phyloP scores from a whole-genome alignment of 2,113 vertebrate genomes.

The Rostratula benghalensis region DNA sequence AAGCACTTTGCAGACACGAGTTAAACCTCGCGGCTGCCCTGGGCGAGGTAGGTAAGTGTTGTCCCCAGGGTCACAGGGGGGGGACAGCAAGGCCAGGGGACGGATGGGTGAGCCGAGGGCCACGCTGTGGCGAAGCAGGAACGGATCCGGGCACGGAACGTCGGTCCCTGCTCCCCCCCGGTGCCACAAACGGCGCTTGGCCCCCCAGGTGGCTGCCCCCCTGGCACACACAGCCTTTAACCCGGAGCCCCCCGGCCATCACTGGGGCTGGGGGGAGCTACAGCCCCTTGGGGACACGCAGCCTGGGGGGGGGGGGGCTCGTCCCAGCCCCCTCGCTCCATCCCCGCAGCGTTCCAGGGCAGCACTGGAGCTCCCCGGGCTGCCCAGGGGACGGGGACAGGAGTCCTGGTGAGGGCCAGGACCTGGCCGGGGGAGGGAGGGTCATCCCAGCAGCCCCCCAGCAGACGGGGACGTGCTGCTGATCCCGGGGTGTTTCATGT shows the following conservation, averaged over 20 bases:
- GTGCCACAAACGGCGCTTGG: rapidly evolving
- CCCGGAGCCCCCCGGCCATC: background rate
- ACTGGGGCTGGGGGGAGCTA: background rate
- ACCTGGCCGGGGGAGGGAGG: background rate
- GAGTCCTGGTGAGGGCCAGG: background rate
- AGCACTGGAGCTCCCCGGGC: background rate
- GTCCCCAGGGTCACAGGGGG: background rate
- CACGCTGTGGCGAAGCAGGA: background rate
- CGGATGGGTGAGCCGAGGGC: too few relatives aligned
- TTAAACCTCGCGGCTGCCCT: background rate
- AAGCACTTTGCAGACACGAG: slow-evolving; percentile 7
- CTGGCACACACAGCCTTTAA: too few relatives aligned
- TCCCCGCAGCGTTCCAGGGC: background rate
- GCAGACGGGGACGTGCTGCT: rapidly evolving
- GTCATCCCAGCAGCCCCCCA: rapidly evolving
- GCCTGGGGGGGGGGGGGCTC: background rate
- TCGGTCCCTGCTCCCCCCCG: background rate
- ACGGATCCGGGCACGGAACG: rapidly evolving
- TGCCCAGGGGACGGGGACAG: rapidly evolving
- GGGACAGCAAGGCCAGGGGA: background rate
- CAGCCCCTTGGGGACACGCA: background rate
- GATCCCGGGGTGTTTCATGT: rapidly evolving
- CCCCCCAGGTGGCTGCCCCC: too few relatives aligned
- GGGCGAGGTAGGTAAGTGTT: slow-evolving; percentile 22
- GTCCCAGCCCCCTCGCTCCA: background rate